Evolutionary conservation across 2,113 vertebrate species (phyloP).

Genomic region (Chionodraco myersi): DNA sequence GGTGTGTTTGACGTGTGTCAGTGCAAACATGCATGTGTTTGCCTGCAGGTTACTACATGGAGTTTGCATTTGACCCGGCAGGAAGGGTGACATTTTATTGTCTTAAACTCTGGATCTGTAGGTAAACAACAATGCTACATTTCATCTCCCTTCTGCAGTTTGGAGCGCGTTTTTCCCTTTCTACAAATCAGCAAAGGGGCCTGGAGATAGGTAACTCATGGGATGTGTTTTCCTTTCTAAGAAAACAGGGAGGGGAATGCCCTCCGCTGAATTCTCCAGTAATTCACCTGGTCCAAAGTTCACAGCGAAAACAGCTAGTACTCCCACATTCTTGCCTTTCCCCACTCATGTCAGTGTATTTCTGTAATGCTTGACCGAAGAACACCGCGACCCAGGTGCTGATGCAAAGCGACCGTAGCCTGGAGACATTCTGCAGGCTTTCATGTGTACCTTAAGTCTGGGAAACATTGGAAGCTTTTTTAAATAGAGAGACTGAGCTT

Average conservation of each 20-base stretch:
- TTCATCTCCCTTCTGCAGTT: not conserved
- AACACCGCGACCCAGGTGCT: constrained; percentile 43
- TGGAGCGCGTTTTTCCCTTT: constrained; percentile 18
- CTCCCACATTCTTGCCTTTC: constrained; percentile 57
- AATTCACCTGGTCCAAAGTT: constrained; percentile 72
- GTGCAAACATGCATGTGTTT: constrained; percentile 8
- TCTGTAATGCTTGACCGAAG: constrained; percentile 25
- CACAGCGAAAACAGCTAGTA: constrained; percentile 27
- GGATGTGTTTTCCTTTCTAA: constrained; percentile 48
- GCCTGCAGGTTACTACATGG: constrained; percentile 23
- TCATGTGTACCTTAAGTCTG: constrained; percentile 60
- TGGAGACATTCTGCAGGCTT: constrained; percentile 44
- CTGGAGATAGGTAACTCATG: constrained; percentile 56
- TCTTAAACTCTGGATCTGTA: not conserved
- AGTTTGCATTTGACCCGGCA: constrained; percentile 14
- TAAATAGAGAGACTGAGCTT: constrained; percentile 35
- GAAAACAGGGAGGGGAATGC: not conserved
- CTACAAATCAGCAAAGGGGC: constrained; percentile 23
- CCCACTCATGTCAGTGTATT: constrained; percentile 43
- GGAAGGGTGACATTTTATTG: constrained; percentile 22
- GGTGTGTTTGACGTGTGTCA: not conserved
- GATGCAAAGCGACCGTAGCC: constrained; percentile 38
- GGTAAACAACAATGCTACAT: not conserved
- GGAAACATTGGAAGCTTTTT: constrained; percentile 62
- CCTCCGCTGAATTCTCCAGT: constrained; percentile 44